A percentile compares a stretch with the other conserved stretches of the same genome.
Conservation (phyloP, 2,113 vertebrate genomes). For the Melanerpes formicivorus region DNA sequence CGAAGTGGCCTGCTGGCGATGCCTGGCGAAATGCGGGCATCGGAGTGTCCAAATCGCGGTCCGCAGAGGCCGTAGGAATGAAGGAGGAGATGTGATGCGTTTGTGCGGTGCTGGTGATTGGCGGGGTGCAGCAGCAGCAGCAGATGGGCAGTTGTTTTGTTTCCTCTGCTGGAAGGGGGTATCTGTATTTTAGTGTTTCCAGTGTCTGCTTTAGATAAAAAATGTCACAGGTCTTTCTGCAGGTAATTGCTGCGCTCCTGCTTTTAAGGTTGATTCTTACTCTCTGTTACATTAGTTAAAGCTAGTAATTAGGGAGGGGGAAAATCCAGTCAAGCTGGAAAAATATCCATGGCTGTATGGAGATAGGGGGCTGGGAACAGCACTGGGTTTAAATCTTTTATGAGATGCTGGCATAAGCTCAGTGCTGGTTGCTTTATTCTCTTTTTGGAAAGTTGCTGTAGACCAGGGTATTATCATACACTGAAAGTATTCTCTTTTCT, state of each 20-base stretch:
- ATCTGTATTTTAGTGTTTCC: neutral
- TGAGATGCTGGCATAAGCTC: neutral
- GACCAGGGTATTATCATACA: accelerated
- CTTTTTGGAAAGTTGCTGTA: neutral
- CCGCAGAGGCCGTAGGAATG: neutral
- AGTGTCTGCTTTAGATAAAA: neutral
- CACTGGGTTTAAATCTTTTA: neutral
- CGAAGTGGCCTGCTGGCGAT: neutral
- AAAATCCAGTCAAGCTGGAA: constrained; percentile 45
- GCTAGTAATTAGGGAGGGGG: constrained; percentile 23
- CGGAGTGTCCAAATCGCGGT: neutral
- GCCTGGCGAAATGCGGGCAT: neutral
- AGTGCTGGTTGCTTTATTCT: neutral
- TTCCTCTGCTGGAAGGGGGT: neutral
- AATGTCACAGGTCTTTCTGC: neutral
- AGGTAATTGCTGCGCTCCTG: neutral
- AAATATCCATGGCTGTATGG: neutral
- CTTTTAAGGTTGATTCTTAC: neutral
- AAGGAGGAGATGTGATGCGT: neutral
- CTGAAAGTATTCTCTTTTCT: neutral
- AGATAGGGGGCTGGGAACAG: neutral
- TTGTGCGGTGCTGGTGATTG: neutral
- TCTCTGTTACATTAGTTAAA: neutral
- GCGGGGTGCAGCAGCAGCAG: neutral
- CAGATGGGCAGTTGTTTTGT: neutral